Percentiles rank a stretch among this genome's conserved stretches.
These are phyloP conservation scores for Aurelia aurita DNA, from an alignment of 30 jellyfish, hydroid and myxozoan genomes.

Conservation along the genomic window DNA sequence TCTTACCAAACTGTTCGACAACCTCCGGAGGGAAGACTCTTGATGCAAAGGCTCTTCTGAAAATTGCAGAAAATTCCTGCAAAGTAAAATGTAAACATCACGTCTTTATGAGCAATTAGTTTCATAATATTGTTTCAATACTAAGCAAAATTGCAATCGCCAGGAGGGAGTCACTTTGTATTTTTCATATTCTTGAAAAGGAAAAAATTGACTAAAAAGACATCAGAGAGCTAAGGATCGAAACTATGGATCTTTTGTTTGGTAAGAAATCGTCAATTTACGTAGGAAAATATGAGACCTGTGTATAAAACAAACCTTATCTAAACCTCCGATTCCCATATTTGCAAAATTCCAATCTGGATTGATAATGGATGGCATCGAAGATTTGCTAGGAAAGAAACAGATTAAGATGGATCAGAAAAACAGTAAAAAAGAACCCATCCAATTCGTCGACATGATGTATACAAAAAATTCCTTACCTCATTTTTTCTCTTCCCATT, in stretches of 20 bases:
- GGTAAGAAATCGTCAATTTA: too few species aligned
- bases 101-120: too few species aligned
- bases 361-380: conserved; percentile 91
- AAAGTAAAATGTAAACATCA: too few species aligned
- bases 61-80: conserved; percentile 93
- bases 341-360: conserved; percentile 99
- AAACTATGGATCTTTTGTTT: too few species aligned
- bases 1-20: conserved; percentile 91
- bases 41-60: conserved; percentile 98
- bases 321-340: conserved; percentile 99
- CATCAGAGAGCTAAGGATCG: too few species aligned
- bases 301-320: conserved; percentile 59
- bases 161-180: too few species aligned
- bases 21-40: conserved; percentile 99
- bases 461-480: not conserved
- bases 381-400: conserved; percentile 40
- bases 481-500: too few species aligned
- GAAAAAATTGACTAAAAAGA: too few species aligned
- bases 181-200: too few species aligned
- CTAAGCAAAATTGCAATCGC: too few species aligned
- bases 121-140: too few species aligned
- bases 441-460: not conserved
- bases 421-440: too few species aligned
- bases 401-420: not conserved
- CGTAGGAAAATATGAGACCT: not conserved